Evolutionary conservation across 1,140 invertebrate species (phyloP).

Genomic region (Helicoverpa armigera): DNA sequence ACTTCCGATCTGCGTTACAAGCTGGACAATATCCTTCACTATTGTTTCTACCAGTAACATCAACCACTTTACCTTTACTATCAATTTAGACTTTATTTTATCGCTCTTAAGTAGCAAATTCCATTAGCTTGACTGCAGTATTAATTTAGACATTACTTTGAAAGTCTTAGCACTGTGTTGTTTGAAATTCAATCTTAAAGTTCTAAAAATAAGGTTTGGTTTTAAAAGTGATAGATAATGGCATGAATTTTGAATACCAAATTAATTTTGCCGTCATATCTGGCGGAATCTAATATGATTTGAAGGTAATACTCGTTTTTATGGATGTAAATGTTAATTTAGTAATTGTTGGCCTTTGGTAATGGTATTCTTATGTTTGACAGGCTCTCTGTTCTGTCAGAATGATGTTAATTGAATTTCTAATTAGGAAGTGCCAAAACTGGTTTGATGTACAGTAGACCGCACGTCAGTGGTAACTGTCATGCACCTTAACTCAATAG

Average conservation of each 20-base stretch:
- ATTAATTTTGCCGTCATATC: constrained; percentile 35
- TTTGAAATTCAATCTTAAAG: background rate
- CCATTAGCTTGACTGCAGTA: background rate
- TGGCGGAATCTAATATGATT: constrained; percentile 8
- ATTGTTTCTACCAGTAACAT: constrained; percentile 46
- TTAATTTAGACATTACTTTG: constrained; percentile 32
- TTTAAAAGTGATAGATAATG: background rate
- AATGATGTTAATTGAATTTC: constrained; percentile 16
- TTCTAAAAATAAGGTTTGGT: background rate
- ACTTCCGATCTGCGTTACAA: constrained; percentile 36
- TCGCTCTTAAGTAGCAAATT: constrained; percentile 10
- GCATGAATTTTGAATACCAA: constrained; percentile 40
- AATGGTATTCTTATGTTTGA: constrained; percentile 25
- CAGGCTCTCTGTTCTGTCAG: constrained; percentile 3
- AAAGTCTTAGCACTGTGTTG: background rate
- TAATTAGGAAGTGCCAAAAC: constrained; percentile 14
- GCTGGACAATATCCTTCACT: constrained; percentile 40
- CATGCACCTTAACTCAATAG: too few relatives aligned
- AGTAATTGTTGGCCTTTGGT: constrained; percentile 30
- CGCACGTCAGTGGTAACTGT: too few relatives aligned
- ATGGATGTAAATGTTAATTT: background rate
- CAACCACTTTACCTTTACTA: constrained; percentile 1
- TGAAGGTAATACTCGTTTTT: constrained; percentile 22
- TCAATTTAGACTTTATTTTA: background rate
- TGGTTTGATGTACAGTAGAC: constrained; percentile 13